phyloP scores from a whole-genome alignment of 2,888 invertebrate species.

The Listrodromus nycthemerus region DNA sequence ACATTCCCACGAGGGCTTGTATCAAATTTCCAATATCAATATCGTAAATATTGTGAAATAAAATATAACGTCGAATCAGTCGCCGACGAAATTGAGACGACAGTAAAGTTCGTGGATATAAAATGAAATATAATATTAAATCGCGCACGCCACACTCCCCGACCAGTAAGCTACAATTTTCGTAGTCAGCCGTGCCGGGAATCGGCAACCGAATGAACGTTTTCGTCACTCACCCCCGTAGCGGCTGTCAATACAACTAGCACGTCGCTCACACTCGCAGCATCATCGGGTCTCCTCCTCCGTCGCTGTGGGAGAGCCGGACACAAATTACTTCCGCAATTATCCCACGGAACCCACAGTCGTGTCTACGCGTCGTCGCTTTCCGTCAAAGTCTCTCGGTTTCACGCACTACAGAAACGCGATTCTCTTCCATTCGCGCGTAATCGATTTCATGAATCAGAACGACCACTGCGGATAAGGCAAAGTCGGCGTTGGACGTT shows the following conservation, averaged over 20 bases:
- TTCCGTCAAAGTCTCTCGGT: slow-evolving; percentile 61
- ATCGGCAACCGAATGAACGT: slow-evolving; percentile 53
- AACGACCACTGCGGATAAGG: slow-evolving; percentile 42
- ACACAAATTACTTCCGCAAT: slow-evolving; percentile 68
- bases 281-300: slow-evolving; percentile 50
- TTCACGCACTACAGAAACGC: slow-evolving; percentile 2
- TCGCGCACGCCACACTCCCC: background rate
- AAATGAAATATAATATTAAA: slow-evolving; percentile 1
- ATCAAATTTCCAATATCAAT: too few relatives aligned
- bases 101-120: background rate
- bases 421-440: slow-evolving; percentile 38
- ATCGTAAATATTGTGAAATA: background rate
- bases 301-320: slow-evolving; percentile 53
- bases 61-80: background rate
- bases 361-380: slow-evolving; percentile 64
- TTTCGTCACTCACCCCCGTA: slow-evolving; percentile 48
- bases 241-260: slow-evolving; percentile 66
- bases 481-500: slow-evolving; percentile 27
- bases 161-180: slow-evolving; percentile 1
- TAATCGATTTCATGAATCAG: slow-evolving; percentile 66
- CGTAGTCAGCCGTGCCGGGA: slow-evolving; percentile 17
- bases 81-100: background rate
- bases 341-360: slow-evolving; percentile 58
- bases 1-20: too few relatives aligned
- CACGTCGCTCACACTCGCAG: slow-evolving; percentile 60